These are phyloP conservation scores for Polydrusus pterygomalis DNA, from an alignment of 2,888 invertebrate genomes.

Conservation along the genomic window DNA sequence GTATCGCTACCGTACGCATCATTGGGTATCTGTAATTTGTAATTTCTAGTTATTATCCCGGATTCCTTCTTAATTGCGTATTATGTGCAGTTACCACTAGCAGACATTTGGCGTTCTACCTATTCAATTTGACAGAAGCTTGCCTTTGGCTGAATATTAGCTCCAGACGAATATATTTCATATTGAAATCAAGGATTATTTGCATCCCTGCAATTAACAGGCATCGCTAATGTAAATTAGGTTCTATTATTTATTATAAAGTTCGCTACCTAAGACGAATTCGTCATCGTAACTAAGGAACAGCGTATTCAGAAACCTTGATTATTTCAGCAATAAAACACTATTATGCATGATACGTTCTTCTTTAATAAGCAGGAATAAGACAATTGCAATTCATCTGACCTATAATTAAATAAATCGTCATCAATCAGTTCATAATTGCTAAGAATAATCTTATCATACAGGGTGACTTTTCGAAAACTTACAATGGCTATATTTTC, in stretches of 20 bases:
- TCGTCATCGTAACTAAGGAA: constrained; percentile 4
- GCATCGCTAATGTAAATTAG: constrained; percentile 3
- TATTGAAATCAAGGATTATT: constrained; percentile 4
- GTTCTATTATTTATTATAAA: constrained; percentile 15
- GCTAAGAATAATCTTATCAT: neutral
- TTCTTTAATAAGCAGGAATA: too few species aligned
- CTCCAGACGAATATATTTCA: neutral
- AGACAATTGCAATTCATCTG: neutral
- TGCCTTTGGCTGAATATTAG: constrained; percentile 23
- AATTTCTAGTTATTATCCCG: constrained; percentile 34
- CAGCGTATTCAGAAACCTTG: neutral
- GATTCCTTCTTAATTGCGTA: constrained; percentile 38
- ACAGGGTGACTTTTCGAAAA: too few species aligned
- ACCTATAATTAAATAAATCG: too few species aligned
- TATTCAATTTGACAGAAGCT: constrained; percentile 11
- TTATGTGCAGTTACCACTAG: constrained; percentile 24
- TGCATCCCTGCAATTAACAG: constrained; percentile 4
- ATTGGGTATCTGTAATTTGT: constrained; percentile 24
- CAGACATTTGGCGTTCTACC: constrained; percentile 29
- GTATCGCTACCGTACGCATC: constrained; percentile 17
- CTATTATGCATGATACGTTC: neutral
- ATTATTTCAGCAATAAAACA: constrained; percentile 10
- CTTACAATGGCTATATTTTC: too few species aligned
- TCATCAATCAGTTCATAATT: too few species aligned
- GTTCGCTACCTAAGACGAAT: constrained; percentile 2